These are phyloP conservation scores for Sebastes paucispinis DNA, from an alignment of 2,797 vertebrate genomes.

Conservation along the genomic window DNA sequence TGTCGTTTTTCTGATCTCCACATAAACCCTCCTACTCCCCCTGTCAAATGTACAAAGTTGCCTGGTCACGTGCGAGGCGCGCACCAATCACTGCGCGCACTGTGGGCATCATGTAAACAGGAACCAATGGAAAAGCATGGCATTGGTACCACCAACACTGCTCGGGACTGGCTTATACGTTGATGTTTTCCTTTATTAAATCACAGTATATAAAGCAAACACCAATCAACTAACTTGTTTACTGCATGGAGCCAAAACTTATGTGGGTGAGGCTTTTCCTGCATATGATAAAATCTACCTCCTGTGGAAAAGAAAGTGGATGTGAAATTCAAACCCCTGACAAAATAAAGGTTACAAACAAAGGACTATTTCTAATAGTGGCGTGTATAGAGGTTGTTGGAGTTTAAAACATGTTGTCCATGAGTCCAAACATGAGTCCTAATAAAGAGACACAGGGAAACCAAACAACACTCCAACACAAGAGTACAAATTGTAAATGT, in stretches of 20 bases:
- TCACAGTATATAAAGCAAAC: conserved; percentile 79
- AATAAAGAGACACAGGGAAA: not conserved
- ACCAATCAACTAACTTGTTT: conserved; percentile 74
- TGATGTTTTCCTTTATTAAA: conserved; percentile 81
- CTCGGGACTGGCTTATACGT: conserved; percentile 73
- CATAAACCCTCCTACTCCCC: conserved; percentile 90
- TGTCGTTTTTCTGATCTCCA: conserved; percentile 99
- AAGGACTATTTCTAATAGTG: conserved; percentile 25
- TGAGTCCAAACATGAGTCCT: not conserved
- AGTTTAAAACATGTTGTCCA: conserved; percentile 11
- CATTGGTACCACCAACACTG: conserved; percentile 78
- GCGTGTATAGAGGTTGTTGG: not conserved
- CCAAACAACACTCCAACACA: not conserved
- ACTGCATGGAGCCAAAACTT: conserved; percentile 65
- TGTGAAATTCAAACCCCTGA: conserved; percentile 23
- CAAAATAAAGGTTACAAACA: conserved; percentile 40
- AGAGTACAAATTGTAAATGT: not conserved
- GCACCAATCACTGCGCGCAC: conserved; percentile 86
- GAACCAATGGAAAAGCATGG: conserved; percentile 87
- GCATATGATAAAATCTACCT: conserved; percentile 20
- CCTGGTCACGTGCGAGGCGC: conserved; percentile 89
- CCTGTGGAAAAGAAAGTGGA: conserved; percentile 20
- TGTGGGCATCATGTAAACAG: conserved; percentile 98
- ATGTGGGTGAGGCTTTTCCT: conserved; percentile 63
- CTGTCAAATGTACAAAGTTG: conserved; percentile 95